Evolutionary conservation across 1,140 invertebrate genomes (phyloP).

Genomic region (Arion vulgaris): DNA sequence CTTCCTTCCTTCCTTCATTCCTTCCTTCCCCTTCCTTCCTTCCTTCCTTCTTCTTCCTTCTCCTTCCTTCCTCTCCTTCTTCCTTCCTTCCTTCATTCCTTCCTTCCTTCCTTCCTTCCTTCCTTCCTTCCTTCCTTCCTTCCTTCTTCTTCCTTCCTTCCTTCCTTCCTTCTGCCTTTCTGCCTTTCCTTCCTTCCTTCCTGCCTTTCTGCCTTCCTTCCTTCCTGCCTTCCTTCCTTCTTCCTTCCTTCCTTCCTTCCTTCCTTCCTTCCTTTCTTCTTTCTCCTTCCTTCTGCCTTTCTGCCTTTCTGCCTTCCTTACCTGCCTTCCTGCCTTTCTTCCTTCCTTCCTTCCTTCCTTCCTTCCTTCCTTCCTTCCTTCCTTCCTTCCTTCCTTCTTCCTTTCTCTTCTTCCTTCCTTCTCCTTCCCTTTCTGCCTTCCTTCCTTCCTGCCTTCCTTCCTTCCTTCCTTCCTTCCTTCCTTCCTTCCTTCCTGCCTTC

Average conservation of each 20-base stretch:
- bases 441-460: too few species aligned
- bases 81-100: too few species aligned
- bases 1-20: neutral
- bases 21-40: neutral
- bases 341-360: neutral
- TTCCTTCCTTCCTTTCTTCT: neutral
- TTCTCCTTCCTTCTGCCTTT: too few species aligned
- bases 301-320: neutral
- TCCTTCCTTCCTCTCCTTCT: neutral
- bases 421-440: too few species aligned
- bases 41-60: neutral
- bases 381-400: too few species aligned
- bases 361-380: too few species aligned
- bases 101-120: neutral
- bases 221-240: neutral
- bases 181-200: neutral
- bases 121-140: neutral
- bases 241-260: neutral
- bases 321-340: neutral
- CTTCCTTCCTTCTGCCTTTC: neutral
- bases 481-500: too few species aligned
- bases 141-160: neutral
- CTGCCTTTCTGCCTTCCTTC: neutral
- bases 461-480: too few species aligned
- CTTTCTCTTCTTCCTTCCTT: too few species aligned